Base-by-base conservation (phyloP, 1,140 invertebrate genomes). In the Aradophagus sp. region DNA sequence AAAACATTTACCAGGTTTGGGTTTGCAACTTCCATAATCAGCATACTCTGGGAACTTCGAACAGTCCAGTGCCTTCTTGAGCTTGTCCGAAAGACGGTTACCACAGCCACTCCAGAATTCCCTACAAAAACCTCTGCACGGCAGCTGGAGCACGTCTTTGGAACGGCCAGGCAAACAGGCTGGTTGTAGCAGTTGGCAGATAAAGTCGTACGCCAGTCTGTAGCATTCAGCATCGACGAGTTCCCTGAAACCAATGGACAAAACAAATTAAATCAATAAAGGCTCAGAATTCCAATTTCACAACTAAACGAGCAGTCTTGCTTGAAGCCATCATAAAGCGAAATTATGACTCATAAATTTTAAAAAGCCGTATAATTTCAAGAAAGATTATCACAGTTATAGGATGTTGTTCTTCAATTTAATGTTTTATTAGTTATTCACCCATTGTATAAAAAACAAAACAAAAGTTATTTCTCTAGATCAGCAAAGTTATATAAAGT, bases 211-310 rank as follows among this genome's bases (percentile, higher is more conserved):
- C 1, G 94, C 93, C 65, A 93, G 86, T 56, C 92, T 87, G 68
- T 93, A 95, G 77, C 95, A 97, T 83, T 96, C 94, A 0, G 93
- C 93, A 78, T 97, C 94, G 1, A 95, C 90, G 1, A 96, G 84
- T 81, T 95, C 93, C 52, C 94, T 90, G 80, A 36, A 77, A 58
- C 47, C n/a, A n/a, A n/a, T n/a, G n/a, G n/a, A n/a, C n/a, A n/a
- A n/a, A n/a, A n/a, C n/a, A n/a, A n/a, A n/a, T n/a, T n/a, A n/a
- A n/a, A n/a, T n/a, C n/a, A n/a, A n/a, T n/a, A n/a, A n/a, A n/a
- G n/a, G n/a, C n/a, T n/a, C n/a, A n/a, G n/a, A n/a, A n/a, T n/a
- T n/a, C n/a, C n/a, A n/a, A n/a, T n/a, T n/a, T n/a, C n/a, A n/a
- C n/a, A n/a, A n/a, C n/a, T n/a, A n/a, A n/a, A n/a, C n/a, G n/a